phyloP scores from a whole-genome alignment of 2,113 vertebrate genomes.

The Dicrurus megarhynchus region DNA sequence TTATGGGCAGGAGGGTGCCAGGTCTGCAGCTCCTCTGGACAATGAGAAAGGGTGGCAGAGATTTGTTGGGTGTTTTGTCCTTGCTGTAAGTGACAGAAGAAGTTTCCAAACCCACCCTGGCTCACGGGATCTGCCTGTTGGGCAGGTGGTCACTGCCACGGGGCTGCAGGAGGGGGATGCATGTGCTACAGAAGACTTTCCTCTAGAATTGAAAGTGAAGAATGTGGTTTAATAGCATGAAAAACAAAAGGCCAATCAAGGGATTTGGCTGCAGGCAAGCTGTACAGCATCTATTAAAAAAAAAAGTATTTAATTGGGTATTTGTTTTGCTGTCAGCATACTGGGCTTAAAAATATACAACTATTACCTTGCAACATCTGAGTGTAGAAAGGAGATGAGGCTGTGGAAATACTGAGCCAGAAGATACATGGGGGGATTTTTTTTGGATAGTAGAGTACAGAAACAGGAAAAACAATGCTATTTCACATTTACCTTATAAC shows the following conservation, averaged over 20 bases:
- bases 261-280: neutral
- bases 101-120: rapidly evolving
- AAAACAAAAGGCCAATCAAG: neutral
- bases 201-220: neutral
- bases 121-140: neutral
- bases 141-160: neutral
- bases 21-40: neutral
- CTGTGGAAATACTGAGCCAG: neutral
- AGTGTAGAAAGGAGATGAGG: neutral
- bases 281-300: neutral
- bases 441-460: neutral
- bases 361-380: neutral
- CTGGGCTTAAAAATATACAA: neutral
- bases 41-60: rapidly evolving
- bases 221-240: neutral
- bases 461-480: neutral
- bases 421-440: rapidly evolving
- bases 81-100: neutral
- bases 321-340: neutral
- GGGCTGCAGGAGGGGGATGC: neutral
- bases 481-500: neutral
- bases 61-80: neutral
- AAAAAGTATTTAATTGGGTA: neutral
- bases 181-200: neutral
- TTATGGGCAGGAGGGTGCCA: neutral